Evolutionary conservation across 1,140 invertebrate genomes (phyloP).

Genomic region (Aphaenogaster rudis): DNA sequence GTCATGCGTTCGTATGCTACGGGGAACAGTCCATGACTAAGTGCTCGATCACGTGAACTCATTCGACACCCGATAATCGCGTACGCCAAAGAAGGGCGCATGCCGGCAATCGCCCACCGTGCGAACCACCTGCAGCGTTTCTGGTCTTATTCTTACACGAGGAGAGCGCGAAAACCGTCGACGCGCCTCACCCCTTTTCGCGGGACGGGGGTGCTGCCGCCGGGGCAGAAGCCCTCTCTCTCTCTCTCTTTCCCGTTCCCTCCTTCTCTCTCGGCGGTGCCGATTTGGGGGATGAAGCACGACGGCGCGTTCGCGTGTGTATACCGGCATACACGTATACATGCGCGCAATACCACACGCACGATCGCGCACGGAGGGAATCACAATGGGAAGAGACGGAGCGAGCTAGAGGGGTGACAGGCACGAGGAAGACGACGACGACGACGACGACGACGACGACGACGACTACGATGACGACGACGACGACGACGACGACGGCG

Average conservation of each 20-base stretch:
- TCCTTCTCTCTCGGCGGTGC: conserved; percentile 55
- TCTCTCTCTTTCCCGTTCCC: neutral
- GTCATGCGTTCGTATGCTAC: conserved; percentile 33
- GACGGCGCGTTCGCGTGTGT: conserved; percentile 71
- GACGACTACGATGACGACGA: conserved; percentile 49
- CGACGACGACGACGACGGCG: conserved; percentile 80
- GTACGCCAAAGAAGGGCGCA: conserved; percentile 45
- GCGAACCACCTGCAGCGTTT: conserved; percentile 51
- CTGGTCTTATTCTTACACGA: conserved; percentile 44
- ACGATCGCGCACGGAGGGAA: conserved; percentile 3
- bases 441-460: conserved; percentile 38
- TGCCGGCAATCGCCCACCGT: conserved; percentile 23
- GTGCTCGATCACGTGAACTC: conserved; percentile 61
- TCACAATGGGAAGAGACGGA: conserved; percentile 13
- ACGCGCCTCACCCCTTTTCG: conserved; percentile 18
- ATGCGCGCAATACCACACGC: conserved; percentile 29
- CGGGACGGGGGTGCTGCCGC: neutral
- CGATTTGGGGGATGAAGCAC: conserved; percentile 84
- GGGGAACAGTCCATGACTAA: conserved; percentile 59
- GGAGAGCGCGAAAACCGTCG: conserved; percentile 28
- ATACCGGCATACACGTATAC: neutral
- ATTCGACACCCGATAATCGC: conserved; percentile 63
- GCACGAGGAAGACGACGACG: conserved; percentile 26
- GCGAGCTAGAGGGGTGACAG: conserved; percentile 42
- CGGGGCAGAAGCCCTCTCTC: conserved; percentile 4